phyloP scores from a whole-genome alignment of 2,113 vertebrate species.

The Taurulus bubalis region DNA sequence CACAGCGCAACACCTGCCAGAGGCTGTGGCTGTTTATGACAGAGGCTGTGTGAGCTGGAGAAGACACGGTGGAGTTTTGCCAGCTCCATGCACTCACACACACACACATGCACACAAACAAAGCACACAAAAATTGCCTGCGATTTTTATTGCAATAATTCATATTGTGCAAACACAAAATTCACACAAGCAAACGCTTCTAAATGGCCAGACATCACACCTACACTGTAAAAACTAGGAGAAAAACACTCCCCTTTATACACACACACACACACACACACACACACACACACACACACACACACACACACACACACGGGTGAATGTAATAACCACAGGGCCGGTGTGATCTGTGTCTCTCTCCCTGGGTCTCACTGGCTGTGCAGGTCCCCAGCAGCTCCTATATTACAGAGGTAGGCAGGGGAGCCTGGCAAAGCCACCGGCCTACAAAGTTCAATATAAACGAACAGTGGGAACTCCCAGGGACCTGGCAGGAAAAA shows the following conservation, averaged over 20 bases:
- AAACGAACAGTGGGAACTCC: conserved; percentile 93
- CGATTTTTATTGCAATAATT: conserved; percentile 53
- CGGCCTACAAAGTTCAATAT: conserved; percentile 96
- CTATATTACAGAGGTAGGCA: conserved; percentile 93
- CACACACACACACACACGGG: conserved; percentile 50
- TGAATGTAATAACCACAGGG: conserved; percentile 95
- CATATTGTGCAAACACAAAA: conserved; percentile 50
- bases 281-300: conserved; percentile 50
- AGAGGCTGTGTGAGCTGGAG: conserved; percentile 90
- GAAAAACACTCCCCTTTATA: conserved; percentile 20
- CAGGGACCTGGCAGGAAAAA: conserved; percentile 93
- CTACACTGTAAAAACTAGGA: conserved; percentile 36
- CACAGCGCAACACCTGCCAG: conserved; percentile 85
- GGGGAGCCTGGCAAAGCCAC: conserved; percentile 91
- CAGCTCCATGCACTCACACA: conserved; percentile 45
- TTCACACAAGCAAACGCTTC: conserved; percentile 65
- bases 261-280: conserved; percentile 38
- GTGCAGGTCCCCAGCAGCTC: conserved; percentile 94
- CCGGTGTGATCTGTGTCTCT: conserved; percentile 90
- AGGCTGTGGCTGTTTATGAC: conserved; percentile 91
- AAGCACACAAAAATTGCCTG: conserved; percentile 26
- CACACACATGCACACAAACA: conserved; percentile 27
- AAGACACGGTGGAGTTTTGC: conserved; percentile 84
- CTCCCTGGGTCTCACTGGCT: conserved; percentile 86
- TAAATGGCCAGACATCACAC: conserved; percentile 57